Evolutionary conservation across 2,888 invertebrate genomes (phyloP), one percentile per base, ranked within the genome.

Genomic region (Nycteola revayana): DNA sequence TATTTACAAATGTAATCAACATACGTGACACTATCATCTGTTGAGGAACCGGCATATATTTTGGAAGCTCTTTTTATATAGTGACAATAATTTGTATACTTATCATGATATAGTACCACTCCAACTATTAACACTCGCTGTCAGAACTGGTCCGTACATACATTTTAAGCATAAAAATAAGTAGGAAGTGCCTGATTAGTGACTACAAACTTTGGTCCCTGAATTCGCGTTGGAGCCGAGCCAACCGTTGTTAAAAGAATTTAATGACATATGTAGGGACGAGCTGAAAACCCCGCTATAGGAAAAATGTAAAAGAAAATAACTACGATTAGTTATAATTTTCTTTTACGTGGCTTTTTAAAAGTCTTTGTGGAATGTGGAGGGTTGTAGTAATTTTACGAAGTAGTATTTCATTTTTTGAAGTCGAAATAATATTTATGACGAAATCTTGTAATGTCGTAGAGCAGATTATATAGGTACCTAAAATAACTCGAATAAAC

Each of bases 121-220:
- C 41, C 43, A 53, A 31, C 54, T 59, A 62, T 66, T 67, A 64
- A 47, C 48, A 45, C 57, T 57, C 36, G 54, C 60, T 59, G 48
- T 49, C 42, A 28, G 30, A 40, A 30, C 28, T 29, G 42, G 40
- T 28, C 34, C 36, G 33, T 14, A 14, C 14, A 14, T 5, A 14
- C 14, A 38, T 20, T 28, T 26, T 26, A 10, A 30, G 27, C 48
- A 53, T 42, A 58, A 59, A 60, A 60, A 54, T 60, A 62, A 56
- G 52, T 54, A 64, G 49, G 56, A 61, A 66, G 48, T 44, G 52
- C 55, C 70, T 70, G 72, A 80, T 73, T 74, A 76, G 73, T 69
- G 67, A 63, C 63, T 67, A 55, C 66, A 67, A 70, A 75, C 65
- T 72, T 73, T 61, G 58, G 60, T 64, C 58, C 60, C 49, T 32